A percentile compares a stretch with the other conserved stretches of the same genome.
phyloP scores from a whole-genome alignment of 2,888 invertebrate genomes.

The Blera fallax region DNA sequence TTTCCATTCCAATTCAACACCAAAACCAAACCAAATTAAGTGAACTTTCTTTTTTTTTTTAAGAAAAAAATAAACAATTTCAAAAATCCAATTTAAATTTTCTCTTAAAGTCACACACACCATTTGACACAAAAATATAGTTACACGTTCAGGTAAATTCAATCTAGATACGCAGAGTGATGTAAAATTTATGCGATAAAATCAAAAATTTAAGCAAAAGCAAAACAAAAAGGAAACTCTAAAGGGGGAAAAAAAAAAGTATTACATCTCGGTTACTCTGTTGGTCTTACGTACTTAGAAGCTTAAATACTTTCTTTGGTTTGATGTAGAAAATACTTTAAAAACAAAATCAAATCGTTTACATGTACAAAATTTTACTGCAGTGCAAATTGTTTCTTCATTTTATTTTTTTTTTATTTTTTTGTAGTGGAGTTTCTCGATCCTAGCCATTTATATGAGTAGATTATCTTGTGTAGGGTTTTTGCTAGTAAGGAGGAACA shows the following conservation, averaged over 20 bases:
- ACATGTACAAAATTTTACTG: constrained; percentile 64
- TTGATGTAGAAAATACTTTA: constrained; percentile 1
- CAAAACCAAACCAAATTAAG: constrained; percentile 52
- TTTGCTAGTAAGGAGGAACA: neutral
- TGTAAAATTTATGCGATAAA: constrained; percentile 31
- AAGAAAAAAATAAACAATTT: constrained; percentile 24
- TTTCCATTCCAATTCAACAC: constrained; percentile 22
- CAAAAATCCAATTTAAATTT: constrained; percentile 46
- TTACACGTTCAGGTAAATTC: constrained; percentile 22
- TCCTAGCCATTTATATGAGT: constrained; percentile 45
- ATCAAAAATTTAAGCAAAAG: constrained; percentile 39
- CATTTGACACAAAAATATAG: constrained; percentile 50
- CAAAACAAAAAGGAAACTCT: constrained; percentile 1
- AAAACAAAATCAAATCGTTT: constrained; percentile 37
- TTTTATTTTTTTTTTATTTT: neutral
- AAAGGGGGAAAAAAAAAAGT: neutral
- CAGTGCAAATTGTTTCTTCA: constrained; percentile 70
- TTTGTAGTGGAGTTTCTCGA: constrained; percentile 42
- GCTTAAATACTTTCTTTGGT: constrained; percentile 17
- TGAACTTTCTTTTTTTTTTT: neutral
- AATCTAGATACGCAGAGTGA: constrained; percentile 54
- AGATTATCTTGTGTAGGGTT: neutral
- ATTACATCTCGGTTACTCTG: constrained; percentile 12
- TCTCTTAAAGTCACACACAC: constrained; percentile 60
- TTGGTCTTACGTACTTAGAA: constrained; percentile 60